Conservation (phyloP, 2,797 vertebrate genomes). For the Neoniphon sammara region DNA sequence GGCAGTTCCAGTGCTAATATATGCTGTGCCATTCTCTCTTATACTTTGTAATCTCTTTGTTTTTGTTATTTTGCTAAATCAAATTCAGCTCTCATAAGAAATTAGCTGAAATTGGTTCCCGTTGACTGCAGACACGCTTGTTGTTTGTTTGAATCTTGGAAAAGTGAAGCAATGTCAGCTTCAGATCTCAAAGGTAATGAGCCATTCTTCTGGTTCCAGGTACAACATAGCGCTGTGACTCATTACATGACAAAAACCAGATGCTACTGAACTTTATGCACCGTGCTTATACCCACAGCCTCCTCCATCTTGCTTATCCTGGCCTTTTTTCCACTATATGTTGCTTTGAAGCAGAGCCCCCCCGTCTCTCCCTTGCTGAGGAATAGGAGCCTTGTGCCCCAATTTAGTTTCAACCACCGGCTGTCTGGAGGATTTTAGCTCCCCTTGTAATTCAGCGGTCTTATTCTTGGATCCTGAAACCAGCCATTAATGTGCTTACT, state of each 20-base stretch:
- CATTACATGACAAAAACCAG: conserved; percentile 45
- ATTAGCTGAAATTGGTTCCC: conserved; percentile 21
- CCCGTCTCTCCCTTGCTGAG: conserved; percentile 46
- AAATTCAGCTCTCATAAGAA: conserved; percentile 16
- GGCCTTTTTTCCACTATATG: conserved; percentile 31
- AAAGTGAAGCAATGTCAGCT: conserved; percentile 7
- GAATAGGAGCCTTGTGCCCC: conserved; percentile 44
- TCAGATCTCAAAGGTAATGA: conserved; percentile 15
- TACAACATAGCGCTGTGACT: conserved; percentile 9
- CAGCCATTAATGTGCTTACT: conserved; percentile 29
- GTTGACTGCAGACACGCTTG: not conserved
- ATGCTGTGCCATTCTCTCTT: not conserved
- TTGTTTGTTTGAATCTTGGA: conserved; percentile 10
- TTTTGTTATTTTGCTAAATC: conserved; percentile 8
- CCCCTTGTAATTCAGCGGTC: conserved; percentile 24
- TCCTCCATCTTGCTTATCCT: conserved; percentile 51
- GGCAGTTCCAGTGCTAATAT: conserved; percentile 14
- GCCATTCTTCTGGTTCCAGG: conserved; percentile 9
- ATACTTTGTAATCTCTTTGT: conserved; percentile 30
- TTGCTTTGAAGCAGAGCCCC: conserved; percentile 39
- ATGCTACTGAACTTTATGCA: conserved; percentile 42
- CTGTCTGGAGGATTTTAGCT: conserved; percentile 31
- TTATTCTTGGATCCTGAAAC: conserved; percentile 45
- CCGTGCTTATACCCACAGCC: conserved; percentile 3
- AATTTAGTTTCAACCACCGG: conserved; percentile 58